Evolutionary conservation across 2,797 vertebrate genomes (phyloP).

Genomic region (Diceros bicornis): DNA sequence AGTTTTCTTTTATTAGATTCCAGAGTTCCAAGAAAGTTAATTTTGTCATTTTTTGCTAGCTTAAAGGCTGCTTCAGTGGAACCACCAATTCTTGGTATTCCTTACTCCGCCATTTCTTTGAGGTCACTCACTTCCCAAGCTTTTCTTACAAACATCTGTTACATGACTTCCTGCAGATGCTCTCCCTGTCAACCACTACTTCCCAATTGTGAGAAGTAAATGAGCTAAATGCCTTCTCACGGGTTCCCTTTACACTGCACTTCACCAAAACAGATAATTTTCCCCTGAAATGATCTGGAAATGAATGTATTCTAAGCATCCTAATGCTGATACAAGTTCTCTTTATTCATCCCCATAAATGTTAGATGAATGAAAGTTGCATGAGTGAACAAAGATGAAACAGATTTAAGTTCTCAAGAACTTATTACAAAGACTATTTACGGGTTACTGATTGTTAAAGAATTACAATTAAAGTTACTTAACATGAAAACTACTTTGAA

Average conservation of each 20-base stretch:
- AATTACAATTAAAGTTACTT: slow-evolving; percentile 34
- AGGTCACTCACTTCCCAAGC: neutral
- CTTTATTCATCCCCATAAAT: neutral
- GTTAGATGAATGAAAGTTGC: neutral
- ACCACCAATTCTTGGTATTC: neutral
- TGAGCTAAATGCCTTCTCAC: neutral
- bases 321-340: neutral
- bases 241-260: neutral
- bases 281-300: neutral
- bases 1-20: neutral
- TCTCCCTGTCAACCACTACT: neutral
- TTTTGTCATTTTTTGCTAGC: neutral
- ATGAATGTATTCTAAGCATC: neutral
- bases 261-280: neutral
- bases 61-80: neutral
- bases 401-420: neutral
- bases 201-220: neutral
- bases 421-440: slow-evolving; percentile 17
- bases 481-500: slow-evolving; percentile 24
- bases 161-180: neutral
- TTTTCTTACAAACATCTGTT: neutral
- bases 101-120: neutral
- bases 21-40: neutral
- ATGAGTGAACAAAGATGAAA: neutral
- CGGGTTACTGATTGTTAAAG: neutral